These are phyloP conservation scores for Leptopilina clavipes DNA, from an alignment of 1,140 invertebrate species.

Conservation along the genomic window DNA sequence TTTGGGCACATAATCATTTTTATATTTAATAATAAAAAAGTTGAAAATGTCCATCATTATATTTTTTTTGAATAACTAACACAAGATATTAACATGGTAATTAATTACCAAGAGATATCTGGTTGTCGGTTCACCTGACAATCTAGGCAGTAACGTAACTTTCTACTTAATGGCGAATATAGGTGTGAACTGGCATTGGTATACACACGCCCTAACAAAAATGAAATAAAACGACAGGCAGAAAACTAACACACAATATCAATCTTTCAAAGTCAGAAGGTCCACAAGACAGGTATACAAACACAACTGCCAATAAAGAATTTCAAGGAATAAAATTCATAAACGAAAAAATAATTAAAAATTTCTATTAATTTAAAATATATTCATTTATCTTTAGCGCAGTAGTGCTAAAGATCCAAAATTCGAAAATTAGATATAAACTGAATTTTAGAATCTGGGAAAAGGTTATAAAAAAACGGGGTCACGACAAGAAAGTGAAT, in stretches of 20 bases:
- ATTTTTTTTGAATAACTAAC: too few relatives aligned
- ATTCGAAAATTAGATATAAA: background rate
- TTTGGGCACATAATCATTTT: too few relatives aligned
- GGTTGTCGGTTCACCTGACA: background rate
- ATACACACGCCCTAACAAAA: conserved; percentile 2
- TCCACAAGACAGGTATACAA: conserved; percentile 6
- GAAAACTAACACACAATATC: conserved; percentile 23
- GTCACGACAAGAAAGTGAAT: background rate
- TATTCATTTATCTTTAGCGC: too few relatives aligned
- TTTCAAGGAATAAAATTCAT: conserved; percentile 32
- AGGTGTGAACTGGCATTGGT: background rate
- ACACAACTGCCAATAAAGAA: background rate
- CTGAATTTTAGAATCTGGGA: background rate
- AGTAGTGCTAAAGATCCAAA: too few relatives aligned
- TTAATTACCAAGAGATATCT: conserved; percentile 7
- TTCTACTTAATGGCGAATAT: background rate
- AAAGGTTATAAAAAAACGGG: background rate
- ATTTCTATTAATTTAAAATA: too few relatives aligned
- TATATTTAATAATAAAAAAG: too few relatives aligned
- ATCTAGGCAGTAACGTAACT: background rate
- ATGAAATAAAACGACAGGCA: background rate
- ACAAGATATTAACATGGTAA: conserved; percentile 1
- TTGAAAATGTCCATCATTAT: too few relatives aligned
- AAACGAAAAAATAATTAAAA: too few relatives aligned
- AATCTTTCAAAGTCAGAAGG: conserved; percentile 32